Percentiles rank a stretch among this genome's conserved stretches.
Conservation (phyloP, 53 echinoderm and acorn worm species). For the Crossaster papposus region DNA sequence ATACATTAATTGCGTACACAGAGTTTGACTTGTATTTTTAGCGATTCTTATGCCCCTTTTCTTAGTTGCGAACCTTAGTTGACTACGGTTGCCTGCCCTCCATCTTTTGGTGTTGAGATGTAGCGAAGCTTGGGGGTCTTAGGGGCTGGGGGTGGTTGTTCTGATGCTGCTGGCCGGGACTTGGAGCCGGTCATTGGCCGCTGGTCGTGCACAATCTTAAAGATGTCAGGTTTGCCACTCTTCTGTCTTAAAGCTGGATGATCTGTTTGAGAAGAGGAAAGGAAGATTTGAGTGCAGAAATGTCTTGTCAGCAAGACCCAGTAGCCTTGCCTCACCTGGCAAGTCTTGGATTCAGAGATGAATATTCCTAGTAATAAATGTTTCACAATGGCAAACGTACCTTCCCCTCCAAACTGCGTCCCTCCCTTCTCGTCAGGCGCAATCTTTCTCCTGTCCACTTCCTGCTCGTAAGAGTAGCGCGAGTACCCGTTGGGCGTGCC, state of each 20-base stretch:
- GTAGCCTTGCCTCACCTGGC: too few relatives aligned
- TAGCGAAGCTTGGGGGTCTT: conserved; percentile 46
- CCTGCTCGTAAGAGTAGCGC: conserved; percentile 61
- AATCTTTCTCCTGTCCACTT: conserved; percentile 21
- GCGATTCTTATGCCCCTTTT: background rate
- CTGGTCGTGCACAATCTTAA: conserved; percentile 78
- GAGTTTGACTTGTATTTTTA: too few relatives aligned
- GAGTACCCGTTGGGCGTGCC: conserved; percentile 61
- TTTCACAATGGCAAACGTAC: too few relatives aligned
- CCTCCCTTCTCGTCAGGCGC: conserved; percentile 5
- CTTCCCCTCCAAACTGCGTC: conserved; percentile 65
- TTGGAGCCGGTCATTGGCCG: conserved; percentile 64
- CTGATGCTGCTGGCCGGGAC: conserved; percentile 24
- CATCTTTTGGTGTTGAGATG: conserved; percentile 55
- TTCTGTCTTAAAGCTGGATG: conserved; percentile 67
- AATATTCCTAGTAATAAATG: too few relatives aligned
- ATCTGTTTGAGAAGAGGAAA: conserved; percentile 37
- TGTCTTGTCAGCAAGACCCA: too few relatives aligned
- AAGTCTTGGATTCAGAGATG: too few relatives aligned
- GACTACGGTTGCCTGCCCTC: conserved; percentile 41
- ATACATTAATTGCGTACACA: too few relatives aligned
- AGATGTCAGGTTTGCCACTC: conserved; percentile 86
- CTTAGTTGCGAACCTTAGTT: background rate
- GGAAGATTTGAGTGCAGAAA: too few relatives aligned
- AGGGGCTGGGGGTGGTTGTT: conserved; percentile 43